A percentile compares a stretch with the other conserved stretches of the same genome.
Conservation (phyloP, 2,113 vertebrate species). For the Triplophysa rosa region DNA sequence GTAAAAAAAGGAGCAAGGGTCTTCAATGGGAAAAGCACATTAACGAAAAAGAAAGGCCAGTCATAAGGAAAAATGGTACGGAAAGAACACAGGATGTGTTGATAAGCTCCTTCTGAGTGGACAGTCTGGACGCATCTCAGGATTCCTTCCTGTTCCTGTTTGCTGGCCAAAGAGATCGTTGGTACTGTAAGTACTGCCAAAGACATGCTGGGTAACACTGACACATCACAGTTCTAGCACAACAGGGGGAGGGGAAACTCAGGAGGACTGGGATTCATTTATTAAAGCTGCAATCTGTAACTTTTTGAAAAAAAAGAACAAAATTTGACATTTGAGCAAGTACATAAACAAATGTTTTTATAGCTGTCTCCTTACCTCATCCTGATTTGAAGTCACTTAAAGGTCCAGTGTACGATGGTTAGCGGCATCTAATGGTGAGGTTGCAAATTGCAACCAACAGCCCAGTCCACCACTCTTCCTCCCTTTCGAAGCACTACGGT, state of each 20-base stretch:
- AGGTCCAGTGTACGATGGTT: no score
- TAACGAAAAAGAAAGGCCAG: conserved; percentile 7
- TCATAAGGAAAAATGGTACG: conserved; percentile 26
- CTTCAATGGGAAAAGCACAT: conserved; percentile 29
- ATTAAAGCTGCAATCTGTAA: no score
- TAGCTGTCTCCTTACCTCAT: no score
- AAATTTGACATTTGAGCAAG: no score
- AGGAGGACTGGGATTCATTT: no score
- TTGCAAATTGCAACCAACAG: no score
- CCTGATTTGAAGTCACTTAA: no score
- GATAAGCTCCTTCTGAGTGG: conserved; percentile 35
- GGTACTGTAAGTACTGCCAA: conserved; percentile 35
- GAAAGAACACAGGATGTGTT: conserved; percentile 12
- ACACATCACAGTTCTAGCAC: conserved; percentile 9
- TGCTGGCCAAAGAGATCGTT: conserved; percentile 6
- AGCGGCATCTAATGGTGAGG: no score
- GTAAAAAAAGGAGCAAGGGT: neutral
- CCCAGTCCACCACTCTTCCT: no score
- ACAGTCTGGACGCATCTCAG: conserved; percentile 34
- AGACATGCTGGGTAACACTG: conserved; percentile 26
- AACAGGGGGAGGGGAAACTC: neutral
- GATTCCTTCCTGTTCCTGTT: conserved; percentile 50
- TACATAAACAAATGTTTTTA: no score
- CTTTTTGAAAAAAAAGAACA: no score
- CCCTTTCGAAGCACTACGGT: no score